phyloP scores from a whole-genome alignment of 2,113 vertebrate genomes.

The Sphyrna mokarran region DNA sequence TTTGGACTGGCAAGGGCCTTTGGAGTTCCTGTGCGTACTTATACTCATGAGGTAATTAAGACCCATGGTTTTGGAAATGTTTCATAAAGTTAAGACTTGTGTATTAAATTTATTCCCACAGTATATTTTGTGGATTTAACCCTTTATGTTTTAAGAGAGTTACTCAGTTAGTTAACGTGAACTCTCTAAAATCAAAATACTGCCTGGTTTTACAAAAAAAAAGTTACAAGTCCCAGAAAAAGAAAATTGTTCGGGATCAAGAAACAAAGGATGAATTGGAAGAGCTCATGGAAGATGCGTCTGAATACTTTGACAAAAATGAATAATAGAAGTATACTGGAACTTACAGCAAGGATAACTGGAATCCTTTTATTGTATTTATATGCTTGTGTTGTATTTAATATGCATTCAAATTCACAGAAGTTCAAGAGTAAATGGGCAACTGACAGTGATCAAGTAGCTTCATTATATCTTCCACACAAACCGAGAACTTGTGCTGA shows the following conservation, averaged over 20 bases:
- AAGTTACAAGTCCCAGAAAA: not conserved
- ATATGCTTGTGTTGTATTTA: too few species aligned
- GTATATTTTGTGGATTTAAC: not conserved
- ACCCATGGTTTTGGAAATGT: not conserved
- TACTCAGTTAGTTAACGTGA: not conserved
- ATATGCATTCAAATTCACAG: too few species aligned
- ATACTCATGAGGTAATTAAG: slow-evolving; percentile 60
- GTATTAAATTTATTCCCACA: not conserved
- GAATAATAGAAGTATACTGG: too few species aligned
- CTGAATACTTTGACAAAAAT: too few species aligned
- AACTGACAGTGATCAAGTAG: too few species aligned
- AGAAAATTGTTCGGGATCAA: not conserved
- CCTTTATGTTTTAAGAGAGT: slow-evolving; percentile 2
- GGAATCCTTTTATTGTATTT: too few species aligned
- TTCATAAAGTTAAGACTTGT: not conserved
- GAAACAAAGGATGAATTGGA: too few species aligned
- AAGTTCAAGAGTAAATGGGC: too few species aligned
- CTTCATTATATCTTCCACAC: too few species aligned
- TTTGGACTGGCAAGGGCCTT: slow-evolving; percentile 65
- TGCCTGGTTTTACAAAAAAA: not conserved
- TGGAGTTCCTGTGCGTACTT: slow-evolving; percentile 56
- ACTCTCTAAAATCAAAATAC: not conserved
- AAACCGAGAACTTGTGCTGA: too few species aligned
- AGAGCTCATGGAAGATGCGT: too few species aligned
- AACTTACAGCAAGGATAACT: too few species aligned